Conservation (phyloP, 2,888 invertebrate species). For the Drosophila nr. fundita region DNA sequence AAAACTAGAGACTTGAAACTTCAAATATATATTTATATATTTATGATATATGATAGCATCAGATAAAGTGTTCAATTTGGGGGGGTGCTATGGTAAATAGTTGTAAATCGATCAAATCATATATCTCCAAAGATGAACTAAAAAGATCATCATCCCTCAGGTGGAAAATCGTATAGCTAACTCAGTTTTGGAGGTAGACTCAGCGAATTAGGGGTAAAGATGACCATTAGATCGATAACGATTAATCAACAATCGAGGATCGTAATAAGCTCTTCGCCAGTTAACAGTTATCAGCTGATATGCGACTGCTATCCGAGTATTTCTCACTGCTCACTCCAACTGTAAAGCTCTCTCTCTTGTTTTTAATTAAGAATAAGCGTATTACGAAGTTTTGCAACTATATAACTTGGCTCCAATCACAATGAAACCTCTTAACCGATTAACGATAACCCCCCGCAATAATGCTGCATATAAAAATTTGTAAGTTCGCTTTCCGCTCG, state of each 20-base stretch:
- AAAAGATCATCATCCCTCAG: background rate
- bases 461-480: background rate
- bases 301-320: background rate
- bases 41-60: background rate
- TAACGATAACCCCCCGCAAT: background rate
- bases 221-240: background rate
- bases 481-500: background rate
- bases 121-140: fast-evolving
- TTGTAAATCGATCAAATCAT: background rate
- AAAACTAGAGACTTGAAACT: background rate
- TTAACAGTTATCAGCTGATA: background rate
- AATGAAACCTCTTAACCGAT: background rate
- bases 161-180: background rate
- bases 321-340: background rate
- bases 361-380: background rate
- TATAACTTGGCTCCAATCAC: background rate
- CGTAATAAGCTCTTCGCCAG: background rate
- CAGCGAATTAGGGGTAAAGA: background rate
- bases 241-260: background rate
- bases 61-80: background rate
- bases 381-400: background rate
- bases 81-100: no score
- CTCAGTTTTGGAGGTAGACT: background rate
- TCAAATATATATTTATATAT: background rate
- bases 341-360: background rate